Base-by-base conservation (phyloP, 2,888 invertebrate genomes). In the Hartigia nigra region DNA sequence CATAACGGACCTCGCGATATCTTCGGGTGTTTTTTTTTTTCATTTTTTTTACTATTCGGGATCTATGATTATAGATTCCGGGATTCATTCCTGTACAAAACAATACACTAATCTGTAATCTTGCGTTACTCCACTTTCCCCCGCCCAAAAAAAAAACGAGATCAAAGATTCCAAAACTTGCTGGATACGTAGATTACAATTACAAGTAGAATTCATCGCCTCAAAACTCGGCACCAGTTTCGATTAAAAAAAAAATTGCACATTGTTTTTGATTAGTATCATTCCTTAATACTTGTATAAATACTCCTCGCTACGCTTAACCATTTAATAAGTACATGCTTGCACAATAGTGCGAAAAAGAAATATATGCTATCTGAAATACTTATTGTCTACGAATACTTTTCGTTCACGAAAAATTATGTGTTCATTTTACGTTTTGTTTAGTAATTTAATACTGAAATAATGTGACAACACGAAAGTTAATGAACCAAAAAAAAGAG, bases 371-470 rank as follows among this genome's bases (percentile, higher is more conserved):
- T 55, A 37, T 69, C 32, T 31, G 14, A 55, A 55, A 55, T 72
- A 31, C 39, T 70, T 35, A 55, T 69, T 31, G 14, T 69, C 70
- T 74, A 69, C 76, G 78, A 79, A 79, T 76, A 35, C 72, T 32
- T 77, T 78, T 78, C 78, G 78, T 78, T 74, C 72, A 81, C 77
- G 80, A 81, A 77, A 36, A 69, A 37, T 72, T 31, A 34, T 39
- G 32, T 31, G 12, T 76, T 23, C 69, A 9, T 78, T 69, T 75
- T 79, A 70, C 37, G 77, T 75, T 70, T 69, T 34, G 76, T 39
- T 69, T 55, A 79, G 72, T 76, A 78, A 83, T 81, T 81, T 82
- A 81, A 83, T 83, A 83, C 83, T 83, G 82, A 83, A 81, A 31
- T 55, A 55, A 80, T 75, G n/a, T 79, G 72, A 70, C 77, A 74